Evolutionary conservation across 2,113 vertebrate species (phyloP), one percentile per base, ranked within the genome.

Genomic region (Sula dactylatra): DNA sequence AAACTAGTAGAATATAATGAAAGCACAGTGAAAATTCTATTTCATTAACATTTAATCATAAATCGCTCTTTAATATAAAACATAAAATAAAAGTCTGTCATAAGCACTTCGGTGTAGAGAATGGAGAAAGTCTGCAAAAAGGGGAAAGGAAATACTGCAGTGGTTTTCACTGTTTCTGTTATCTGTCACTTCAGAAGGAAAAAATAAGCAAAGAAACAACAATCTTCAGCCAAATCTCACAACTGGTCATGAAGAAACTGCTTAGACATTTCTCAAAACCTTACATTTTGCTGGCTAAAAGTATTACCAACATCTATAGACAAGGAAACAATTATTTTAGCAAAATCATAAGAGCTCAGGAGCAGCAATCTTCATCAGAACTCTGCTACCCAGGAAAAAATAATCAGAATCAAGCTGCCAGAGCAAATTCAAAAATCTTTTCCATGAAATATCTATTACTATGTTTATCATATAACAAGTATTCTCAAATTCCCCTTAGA

Each of bases 11-110:
- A 98, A 98, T 98, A 97, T 99, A 99, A 98, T 98, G 98, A 99
- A 99, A 99, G 98, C 98, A 98, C 97, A 97, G 98, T 98, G 98
- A 98, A 98, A 99, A 99, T 99, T 99, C 98, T 97, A 98, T 98
- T 98, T 99, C 98, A 99, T 99, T 99, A 99, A 99, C 97, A 98
- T 99, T 99, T 99, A 98, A 99, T 99, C 97, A 97, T 97, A 98
- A 98, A 99, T 99, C 98, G 98, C 98, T 98, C 98, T 99, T 99
- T 99, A 98, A 99, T 99, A 98, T 98, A 98, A 99, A 98, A 98
- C 97, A 99, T 98, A 98, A 99, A 99, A 99, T 99, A 99, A 99
- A 97, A 99, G 98, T 98, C 98, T 99, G 98, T 99, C 98, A 98
- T 96, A 98, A 99, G 98, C 98, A 98, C 98, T 99, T 98, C 98